phyloP scores from a whole-genome alignment of 2,797 vertebrate genomes.

The Dipus sagitta region DNA sequence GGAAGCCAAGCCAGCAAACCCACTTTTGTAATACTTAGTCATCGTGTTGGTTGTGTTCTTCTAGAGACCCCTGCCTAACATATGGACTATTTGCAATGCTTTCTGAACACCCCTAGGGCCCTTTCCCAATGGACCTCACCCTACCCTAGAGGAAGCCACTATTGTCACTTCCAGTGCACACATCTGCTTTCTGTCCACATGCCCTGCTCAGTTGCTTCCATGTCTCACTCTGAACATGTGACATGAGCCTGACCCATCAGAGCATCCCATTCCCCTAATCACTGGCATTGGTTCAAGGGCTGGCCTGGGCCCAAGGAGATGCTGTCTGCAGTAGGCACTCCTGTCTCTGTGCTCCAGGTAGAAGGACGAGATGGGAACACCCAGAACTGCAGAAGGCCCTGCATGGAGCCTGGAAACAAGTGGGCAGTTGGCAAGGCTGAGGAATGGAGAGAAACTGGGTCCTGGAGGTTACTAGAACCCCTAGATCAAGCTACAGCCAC shows the following conservation, averaged over 20 bases:
- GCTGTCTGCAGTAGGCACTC: rapidly evolving
- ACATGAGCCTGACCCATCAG: neutral
- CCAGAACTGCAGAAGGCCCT: neutral
- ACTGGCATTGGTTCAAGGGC: neutral
- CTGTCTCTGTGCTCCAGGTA: neutral
- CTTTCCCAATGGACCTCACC: neutral
- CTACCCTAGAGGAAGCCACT: neutral
- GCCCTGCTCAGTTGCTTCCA: neutral
- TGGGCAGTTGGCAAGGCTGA: neutral
- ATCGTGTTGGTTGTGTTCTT: neutral
- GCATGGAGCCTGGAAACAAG: neutral
- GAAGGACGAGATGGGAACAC: neutral
- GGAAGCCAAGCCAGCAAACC: no score
- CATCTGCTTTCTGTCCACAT: neutral
- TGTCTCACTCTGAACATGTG: neutral
- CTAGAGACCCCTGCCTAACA: neutral
- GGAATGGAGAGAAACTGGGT: neutral
- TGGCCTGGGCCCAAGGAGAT: neutral
- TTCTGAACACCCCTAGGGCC: neutral
- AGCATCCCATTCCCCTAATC: neutral
- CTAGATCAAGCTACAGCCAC: neutral
- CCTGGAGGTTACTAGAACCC: neutral
- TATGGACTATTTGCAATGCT: neutral
- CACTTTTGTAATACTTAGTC: neutral
- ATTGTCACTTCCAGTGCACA: neutral